Conservation (phyloP, 1,140 invertebrate genomes). For the Panulirus ornatus region DNA sequence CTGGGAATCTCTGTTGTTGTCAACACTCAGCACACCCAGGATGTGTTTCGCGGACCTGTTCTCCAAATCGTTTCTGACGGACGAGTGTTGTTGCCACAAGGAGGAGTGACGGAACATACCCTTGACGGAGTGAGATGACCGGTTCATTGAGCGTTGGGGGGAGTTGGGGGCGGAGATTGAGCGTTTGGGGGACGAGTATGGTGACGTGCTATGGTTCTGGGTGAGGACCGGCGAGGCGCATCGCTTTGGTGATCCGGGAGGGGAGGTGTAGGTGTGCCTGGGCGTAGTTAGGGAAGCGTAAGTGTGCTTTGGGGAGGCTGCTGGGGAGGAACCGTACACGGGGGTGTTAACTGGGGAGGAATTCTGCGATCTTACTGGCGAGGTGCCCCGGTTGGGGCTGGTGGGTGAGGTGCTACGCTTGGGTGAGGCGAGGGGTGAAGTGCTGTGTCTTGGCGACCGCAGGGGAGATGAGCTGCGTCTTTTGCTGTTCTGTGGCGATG, state of each 20-base stretch:
- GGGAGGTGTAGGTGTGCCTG: constrained; percentile 26
- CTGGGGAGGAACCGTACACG: constrained; percentile 4
- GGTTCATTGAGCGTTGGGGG: constrained; percentile 40
- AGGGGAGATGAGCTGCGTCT: constrained; percentile 35
- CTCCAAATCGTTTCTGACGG: constrained; percentile 22
- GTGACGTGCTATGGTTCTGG: constrained; percentile 13
- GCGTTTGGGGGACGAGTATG: constrained; percentile 45
- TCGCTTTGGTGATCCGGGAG: constrained; percentile 37
- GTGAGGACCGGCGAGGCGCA: background rate
- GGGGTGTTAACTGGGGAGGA: constrained; percentile 35
- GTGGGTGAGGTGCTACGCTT: constrained; percentile 31
- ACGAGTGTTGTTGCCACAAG: constrained; percentile 45
- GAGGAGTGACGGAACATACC: constrained; percentile 45
- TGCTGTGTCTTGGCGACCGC: constrained; percentile 21
- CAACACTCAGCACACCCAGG: background rate
- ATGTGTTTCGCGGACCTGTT: background rate
- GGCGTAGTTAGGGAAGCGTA: background rate
- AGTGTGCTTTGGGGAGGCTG: constrained; percentile 35
- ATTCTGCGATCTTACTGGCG: constrained; percentile 18
- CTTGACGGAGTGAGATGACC: constrained; percentile 15
- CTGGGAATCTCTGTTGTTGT: constrained; percentile 7
- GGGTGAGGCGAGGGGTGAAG: constrained; percentile 23
- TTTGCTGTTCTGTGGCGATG: background rate
- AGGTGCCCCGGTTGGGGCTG: constrained; percentile 50
- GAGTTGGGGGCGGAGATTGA: constrained; percentile 54